phyloP scores from a whole-genome alignment of 2,888 invertebrate species.

The Synergus laeviventris region DNA sequence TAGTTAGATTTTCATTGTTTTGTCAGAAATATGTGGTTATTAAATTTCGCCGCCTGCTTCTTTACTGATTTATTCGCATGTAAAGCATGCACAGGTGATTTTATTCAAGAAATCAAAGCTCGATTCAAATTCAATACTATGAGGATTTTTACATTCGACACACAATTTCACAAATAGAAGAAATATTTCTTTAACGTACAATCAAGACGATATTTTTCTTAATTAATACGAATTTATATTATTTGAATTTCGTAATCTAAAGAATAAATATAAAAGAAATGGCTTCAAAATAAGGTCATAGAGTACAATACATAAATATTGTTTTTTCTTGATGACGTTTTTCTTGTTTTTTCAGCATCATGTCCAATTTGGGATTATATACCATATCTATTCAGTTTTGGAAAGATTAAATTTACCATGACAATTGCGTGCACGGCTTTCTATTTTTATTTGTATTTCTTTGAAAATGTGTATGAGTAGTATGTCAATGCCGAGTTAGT shows the following conservation, averaged over 20 bases:
- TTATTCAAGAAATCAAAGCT: conserved; percentile 12
- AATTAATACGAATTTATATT: no score
- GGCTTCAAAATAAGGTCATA: neutral
- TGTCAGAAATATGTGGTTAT: conserved; percentile 7
- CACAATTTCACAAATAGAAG: neutral
- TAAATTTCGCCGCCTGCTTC: conserved; percentile 11
- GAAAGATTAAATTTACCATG: neutral
- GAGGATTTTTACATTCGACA: neutral
- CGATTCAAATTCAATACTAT: neutral
- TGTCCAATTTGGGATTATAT: neutral
- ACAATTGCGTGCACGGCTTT: neutral
- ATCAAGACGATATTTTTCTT: neutral
- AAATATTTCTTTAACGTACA: neutral
- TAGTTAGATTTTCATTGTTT: conserved; percentile 31
- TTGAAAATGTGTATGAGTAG: neutral
- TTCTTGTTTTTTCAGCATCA: neutral
- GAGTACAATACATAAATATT: neutral
- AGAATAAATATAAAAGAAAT: neutral
- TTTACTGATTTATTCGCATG: neutral
- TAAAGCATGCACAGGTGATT: neutral
- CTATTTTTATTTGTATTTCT: conserved; percentile 27
- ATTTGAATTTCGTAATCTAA: neutral
- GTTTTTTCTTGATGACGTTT: neutral
- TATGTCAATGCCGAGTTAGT: neutral
- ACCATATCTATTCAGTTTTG: neutral